Base-by-base conservation (phyloP, 2,113 vertebrate species). In the Hypocryptadius cinnamomeus region DNA sequence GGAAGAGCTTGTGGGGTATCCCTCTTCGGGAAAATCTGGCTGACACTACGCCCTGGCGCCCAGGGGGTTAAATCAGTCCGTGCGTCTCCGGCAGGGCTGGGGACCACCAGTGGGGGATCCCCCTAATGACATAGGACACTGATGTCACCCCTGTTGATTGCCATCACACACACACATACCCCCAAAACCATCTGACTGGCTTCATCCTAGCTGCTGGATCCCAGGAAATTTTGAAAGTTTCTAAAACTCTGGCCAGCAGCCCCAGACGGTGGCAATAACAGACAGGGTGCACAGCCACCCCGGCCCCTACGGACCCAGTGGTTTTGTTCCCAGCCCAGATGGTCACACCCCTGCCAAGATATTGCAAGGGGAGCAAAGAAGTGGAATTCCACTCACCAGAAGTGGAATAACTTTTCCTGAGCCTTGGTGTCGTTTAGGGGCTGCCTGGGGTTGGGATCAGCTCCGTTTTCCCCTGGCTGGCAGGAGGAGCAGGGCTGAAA, bases 261-360 rank as follows among this genome's bases (percentile, higher is more conserved):
- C 9, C 22, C 40, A n/a, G 23, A 27, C 1, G 1, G 7, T 53
- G 47, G 15, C 77, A 84, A 2, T 18, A 56, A 81, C 1, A 10
- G 50, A 35, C 10, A 54, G 30, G 7, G 16, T 47, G 42, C 48
- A 48, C 45, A 79, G 33, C 10, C 19, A 74, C 13, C 11, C n/a
- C 0, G 0, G 47, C 10, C 13, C 10, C 57, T 44, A 8, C 33
- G 44, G 27, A 64, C 9, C 0, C 1, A 17, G 42, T 35, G n/a
- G 19, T 9, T 81, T 64, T 85, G 19, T 23, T 65, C 50, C 44
- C 51, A 78, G 35, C 20, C 11, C 72, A 76, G 23, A 23, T 63
- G 19, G 22, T 53, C 27, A 44, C 18, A 2, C 10, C 16, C 8
- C 8, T 14, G 37, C 12, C 7, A 48, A 39, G 39, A 4, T 6